Percentiles rank a stretch among this genome's conserved stretches.
Conservation (phyloP, 2,113 vertebrate genomes). For the Corythornis madagascariensis region DNA sequence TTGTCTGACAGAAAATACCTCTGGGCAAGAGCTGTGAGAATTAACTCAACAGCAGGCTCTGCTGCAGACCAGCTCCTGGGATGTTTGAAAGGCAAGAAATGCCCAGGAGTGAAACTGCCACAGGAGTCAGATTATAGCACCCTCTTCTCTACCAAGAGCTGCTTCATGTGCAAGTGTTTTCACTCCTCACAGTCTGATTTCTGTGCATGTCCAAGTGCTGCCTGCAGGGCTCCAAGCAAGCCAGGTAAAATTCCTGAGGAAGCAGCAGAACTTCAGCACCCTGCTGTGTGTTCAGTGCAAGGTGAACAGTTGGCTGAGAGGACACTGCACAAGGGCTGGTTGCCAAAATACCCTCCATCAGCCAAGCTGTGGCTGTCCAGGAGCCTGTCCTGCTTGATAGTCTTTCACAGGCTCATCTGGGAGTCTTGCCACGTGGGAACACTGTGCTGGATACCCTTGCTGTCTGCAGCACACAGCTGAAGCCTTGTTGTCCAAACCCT, state of each 20-base stretch:
- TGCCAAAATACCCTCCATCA: background rate
- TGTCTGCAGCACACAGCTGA: background rate
- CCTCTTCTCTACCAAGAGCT: background rate
- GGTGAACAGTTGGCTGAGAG: background rate
- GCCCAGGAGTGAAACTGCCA: background rate
- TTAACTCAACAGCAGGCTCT: accelerated
- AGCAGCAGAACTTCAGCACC: background rate
- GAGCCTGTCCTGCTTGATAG: background rate
- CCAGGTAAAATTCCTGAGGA: background rate
- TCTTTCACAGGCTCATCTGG: background rate
- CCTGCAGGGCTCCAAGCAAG: background rate
- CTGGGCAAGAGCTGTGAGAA: background rate
- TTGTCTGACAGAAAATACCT: background rate
- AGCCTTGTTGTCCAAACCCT: background rate
- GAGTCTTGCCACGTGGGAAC: background rate
- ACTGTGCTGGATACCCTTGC: background rate
- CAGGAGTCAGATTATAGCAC: background rate
- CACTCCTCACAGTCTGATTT: background rate
- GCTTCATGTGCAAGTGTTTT: background rate
- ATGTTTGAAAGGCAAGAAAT: background rate
- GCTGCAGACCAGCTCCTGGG: background rate
- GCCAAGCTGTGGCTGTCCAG: background rate
- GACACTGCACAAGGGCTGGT: background rate
- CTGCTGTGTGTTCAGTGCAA: accelerated
- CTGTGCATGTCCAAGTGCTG: background rate